Evolutionary conservation across 2,797 vertebrate species (phyloP).

Genomic region (Epinephelus awoara): DNA sequence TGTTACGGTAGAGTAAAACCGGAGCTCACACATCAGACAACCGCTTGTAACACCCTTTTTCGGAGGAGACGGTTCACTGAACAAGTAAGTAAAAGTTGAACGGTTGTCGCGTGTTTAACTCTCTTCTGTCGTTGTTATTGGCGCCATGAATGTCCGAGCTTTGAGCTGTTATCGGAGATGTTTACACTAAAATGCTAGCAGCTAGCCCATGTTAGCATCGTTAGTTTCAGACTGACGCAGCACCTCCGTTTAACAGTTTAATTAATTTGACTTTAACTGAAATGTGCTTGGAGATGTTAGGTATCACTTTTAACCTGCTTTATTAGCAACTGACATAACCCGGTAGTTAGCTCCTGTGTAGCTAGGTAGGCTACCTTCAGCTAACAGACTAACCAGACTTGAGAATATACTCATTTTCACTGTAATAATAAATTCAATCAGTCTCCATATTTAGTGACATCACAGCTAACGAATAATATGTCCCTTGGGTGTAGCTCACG

Average conservation of each 20-base stretch:
- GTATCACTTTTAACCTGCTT: fast-evolving
- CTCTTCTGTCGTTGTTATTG: fast-evolving
- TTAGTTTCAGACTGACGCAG: not conserved
- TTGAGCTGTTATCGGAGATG: not conserved
- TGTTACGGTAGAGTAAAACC: too few relatives aligned
- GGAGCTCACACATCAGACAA: fast-evolving
- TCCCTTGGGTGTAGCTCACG: not conserved
- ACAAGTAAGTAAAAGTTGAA: not conserved
- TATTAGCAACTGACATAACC: fast-evolving
- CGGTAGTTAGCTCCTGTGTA: not conserved
- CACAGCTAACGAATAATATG: not conserved
- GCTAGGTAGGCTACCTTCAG: not conserved
- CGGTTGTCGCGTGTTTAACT: fast-evolving
- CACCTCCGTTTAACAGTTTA: fast-evolving
- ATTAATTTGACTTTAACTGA: fast-evolving
- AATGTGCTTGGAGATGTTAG: too few relatives aligned
- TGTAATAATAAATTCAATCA: too few relatives aligned
- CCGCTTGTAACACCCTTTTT: fast-evolving
- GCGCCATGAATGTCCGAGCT: fast-evolving
- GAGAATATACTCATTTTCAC: too few relatives aligned
- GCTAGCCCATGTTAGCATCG: conserved; percentile 14
- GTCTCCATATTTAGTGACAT: too few relatives aligned
- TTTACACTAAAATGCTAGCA: not conserved
- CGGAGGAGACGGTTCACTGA: not conserved
- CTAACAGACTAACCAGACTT: not conserved